phyloP scores from a whole-genome alignment of 2,888 invertebrate genomes.

The Luperina nickerlii region DNA sequence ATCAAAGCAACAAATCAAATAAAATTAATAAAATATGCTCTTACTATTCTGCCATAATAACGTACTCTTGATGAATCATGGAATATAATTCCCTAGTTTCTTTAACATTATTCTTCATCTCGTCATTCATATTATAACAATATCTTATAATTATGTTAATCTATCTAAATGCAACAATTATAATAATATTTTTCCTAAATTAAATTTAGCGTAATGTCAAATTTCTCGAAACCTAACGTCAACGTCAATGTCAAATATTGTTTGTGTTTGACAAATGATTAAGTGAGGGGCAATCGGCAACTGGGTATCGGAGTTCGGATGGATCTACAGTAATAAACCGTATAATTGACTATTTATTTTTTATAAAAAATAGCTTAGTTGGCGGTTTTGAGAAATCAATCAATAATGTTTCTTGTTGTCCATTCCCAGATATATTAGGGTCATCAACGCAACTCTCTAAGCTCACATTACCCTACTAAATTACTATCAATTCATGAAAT shows the following conservation, averaged over 20 bases:
- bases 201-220: constrained; percentile 3
- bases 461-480: neutral
- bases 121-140: constrained; percentile 77
- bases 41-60: constrained; percentile 98
- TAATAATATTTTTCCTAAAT: neutral
- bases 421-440: neutral
- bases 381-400: neutral
- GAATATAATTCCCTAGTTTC: constrained; percentile 93
- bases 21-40: constrained; percentile 73
- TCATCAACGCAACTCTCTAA: neutral
- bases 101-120: constrained; percentile 81
- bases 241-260: neutral
- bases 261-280: neutral
- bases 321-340: neutral
- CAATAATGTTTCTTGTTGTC: neutral
- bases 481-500: neutral
- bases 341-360: neutral
- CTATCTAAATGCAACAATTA: neutral
- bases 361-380: neutral
- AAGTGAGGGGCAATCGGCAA: too few relatives aligned
- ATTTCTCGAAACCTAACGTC: constrained; percentile 4
- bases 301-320: neutral
- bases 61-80: constrained; percentile 96
- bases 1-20: neutral
- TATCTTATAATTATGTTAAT: neutral